Evolutionary conservation across 2,797 vertebrate species (phyloP).

Genomic region (Molothrus ater): DNA sequence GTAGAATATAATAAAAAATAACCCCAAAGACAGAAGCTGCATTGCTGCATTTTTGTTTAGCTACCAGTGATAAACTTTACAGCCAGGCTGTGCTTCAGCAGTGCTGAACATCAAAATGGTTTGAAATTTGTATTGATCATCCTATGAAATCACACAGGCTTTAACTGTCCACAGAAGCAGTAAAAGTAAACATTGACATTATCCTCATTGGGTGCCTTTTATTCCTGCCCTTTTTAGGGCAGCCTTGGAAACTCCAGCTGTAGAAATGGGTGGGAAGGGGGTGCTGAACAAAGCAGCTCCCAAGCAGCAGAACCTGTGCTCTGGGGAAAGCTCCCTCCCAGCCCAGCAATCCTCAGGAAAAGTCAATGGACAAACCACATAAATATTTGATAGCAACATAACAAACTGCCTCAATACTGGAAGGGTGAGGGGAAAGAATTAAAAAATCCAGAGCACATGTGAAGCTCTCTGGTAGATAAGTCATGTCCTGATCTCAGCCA

Average conservation of each 20-base stretch:
- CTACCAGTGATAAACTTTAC: background rate
- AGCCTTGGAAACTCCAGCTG: background rate
- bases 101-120: background rate
- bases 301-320: background rate
- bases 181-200: background rate
- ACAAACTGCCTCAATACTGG: constrained; percentile 58
- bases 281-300: background rate
- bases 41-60: background rate
- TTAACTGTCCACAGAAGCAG: background rate
- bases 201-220: rapidly evolving
- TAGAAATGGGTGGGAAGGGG: background rate
- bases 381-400: constrained; percentile 77
- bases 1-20: background rate
- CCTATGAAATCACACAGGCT: background rate
- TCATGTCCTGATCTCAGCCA: constrained; percentile 12
- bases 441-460: constrained; percentile 58
- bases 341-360: background rate
- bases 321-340: background rate
- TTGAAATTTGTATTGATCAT: background rate
- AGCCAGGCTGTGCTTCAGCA: background rate
- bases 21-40: background rate
- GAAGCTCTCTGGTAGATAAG: constrained; percentile 66
- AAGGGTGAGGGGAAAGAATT: background rate
- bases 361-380: constrained; percentile 50
- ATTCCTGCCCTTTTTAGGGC: background rate